Percentiles rank a stretch among this genome's conserved stretches.
These are phyloP conservation scores for Paguma larvata DNA, from an alignment of 2,797 vertebrate species.

Conservation along the genomic window DNA sequence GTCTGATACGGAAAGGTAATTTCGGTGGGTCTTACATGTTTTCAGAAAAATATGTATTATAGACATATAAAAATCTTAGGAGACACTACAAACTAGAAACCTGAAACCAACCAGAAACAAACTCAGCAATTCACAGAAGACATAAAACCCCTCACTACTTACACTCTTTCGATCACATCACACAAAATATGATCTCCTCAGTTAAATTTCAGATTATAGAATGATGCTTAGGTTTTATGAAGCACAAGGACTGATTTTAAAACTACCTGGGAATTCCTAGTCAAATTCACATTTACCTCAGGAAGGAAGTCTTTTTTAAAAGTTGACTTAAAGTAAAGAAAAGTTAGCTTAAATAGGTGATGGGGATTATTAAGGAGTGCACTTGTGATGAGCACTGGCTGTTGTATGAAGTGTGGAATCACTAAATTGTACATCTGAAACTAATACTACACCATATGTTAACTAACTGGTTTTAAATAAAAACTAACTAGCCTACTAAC, in stretches of 20 bases:
- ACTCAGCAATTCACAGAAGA: not conserved
- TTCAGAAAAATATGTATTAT: conserved; percentile 25
- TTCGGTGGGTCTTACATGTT: not conserved
- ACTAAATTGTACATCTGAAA: not conserved
- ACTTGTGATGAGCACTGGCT: not conserved
- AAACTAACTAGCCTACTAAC: not conserved
- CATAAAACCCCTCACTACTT: not conserved
- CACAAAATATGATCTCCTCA: conserved; percentile 26
- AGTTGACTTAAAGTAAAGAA: not conserved
- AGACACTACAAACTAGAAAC: conserved; percentile 12
- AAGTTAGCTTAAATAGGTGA: not conserved
- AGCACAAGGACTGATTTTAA: not conserved
- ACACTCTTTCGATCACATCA: not conserved
- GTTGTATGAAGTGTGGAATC: not conserved
- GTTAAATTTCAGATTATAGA: not conserved
- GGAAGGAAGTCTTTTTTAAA: conserved; percentile 25
- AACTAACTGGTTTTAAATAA: not conserved
- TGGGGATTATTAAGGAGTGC: not conserved
- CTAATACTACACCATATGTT: not conserved
- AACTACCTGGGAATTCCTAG: conserved; percentile 32
- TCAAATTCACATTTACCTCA: conserved; percentile 6
- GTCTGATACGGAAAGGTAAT: not conserved
- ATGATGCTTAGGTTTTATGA: not conserved
- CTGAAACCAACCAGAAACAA: conserved; percentile 23
- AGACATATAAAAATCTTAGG: not conserved